A percentile compares a stretch with the other conserved stretches of the same genome.
These are phyloP conservation scores for Tortrix viridana DNA, from an alignment of 2,888 invertebrate genomes.

Conservation along the genomic window DNA sequence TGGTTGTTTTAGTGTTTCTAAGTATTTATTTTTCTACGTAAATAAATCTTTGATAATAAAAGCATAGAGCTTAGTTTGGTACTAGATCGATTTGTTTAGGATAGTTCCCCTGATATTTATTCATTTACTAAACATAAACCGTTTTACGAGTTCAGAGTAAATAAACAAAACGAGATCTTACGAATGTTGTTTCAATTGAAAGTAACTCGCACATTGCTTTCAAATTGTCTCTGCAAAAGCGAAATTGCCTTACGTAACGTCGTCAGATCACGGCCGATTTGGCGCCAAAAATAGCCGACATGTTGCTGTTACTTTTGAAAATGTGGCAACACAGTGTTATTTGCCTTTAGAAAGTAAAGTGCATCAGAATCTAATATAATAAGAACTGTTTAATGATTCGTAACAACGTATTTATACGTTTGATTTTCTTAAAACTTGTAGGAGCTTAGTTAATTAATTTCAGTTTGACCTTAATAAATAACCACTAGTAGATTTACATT, in stretches of 20 bases:
- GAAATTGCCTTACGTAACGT: constrained; percentile 58
- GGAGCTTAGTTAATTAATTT: too few species aligned
- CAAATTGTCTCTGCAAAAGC: constrained; percentile 50
- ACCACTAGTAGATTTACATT: too few species aligned
- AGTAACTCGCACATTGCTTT: constrained; percentile 51
- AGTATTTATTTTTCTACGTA: too few species aligned
- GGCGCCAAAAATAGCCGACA: constrained; percentile 44
- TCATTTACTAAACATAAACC: constrained; percentile 2
- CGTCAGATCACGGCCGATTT: constrained; percentile 46
- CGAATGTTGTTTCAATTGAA: constrained; percentile 25
- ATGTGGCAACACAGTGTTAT: constrained; percentile 31
- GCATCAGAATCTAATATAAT: neutral
- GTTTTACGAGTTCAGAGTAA: constrained; percentile 20
- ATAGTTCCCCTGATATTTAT: too few species aligned
- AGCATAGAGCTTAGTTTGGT: too few species aligned
- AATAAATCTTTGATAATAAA: too few species aligned
- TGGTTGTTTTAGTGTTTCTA: too few species aligned
- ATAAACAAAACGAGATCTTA: neutral
- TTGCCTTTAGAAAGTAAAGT: constrained; percentile 62
- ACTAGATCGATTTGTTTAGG: too few species aligned
- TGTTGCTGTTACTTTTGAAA: constrained; percentile 39
- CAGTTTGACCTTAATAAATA: too few species aligned
- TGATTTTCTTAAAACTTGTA: neutral
- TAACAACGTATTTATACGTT: neutral
- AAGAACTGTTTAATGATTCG: constrained; percentile 1